Base-by-base conservation (phyloP, 2,888 invertebrate genomes). In the Trichogramma evanescens region DNA sequence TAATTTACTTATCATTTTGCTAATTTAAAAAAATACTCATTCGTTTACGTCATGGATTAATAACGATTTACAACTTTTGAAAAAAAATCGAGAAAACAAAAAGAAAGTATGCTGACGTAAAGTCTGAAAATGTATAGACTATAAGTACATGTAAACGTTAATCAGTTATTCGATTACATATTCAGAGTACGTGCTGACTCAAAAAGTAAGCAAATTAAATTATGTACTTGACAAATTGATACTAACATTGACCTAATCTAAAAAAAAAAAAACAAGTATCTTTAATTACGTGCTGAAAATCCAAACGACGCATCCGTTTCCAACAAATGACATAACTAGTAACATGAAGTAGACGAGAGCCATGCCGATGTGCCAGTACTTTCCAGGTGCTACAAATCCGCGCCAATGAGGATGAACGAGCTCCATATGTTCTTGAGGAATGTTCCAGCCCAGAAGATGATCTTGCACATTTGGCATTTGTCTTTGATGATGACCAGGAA, bases 271-370 rank as follows among this genome's bases (percentile, higher is more conserved):
- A 26, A 46, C 8, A 13, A 10, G 7, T 48, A 39, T n/a, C 42
- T 4, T 13, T 58, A 81, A 86, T 84, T 74, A 88, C 88, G 87
- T 87, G 72, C 85, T 81, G 72, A 88, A 89, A 70, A 88, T 85
- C 85, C 87, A 88, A 63, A 88, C 81, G 65, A 88, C 88, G 67
- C 87, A 83, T 4, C 87, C 87, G 70, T 89, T 89, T n/a, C 89
- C 89, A 26, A 84, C 79, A 3, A 84, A 52, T 0, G 86, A 87
- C 2, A 83, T 78, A 1, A 82, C 59, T 81, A 87, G 83, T 41
- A 89, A 80, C 70, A 82, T 80, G 38, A 84, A 80, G 74, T 87
- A 89, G 63, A 85, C 79, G 44, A 88, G 81, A 3, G 86, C 88
- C 13, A 88, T 74, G 49, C 84, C 79, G 63, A 83, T 84, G 71